Evolutionary conservation across 2,113 vertebrate genomes (phyloP).

Genomic region (Accipiter cooperii): DNA sequence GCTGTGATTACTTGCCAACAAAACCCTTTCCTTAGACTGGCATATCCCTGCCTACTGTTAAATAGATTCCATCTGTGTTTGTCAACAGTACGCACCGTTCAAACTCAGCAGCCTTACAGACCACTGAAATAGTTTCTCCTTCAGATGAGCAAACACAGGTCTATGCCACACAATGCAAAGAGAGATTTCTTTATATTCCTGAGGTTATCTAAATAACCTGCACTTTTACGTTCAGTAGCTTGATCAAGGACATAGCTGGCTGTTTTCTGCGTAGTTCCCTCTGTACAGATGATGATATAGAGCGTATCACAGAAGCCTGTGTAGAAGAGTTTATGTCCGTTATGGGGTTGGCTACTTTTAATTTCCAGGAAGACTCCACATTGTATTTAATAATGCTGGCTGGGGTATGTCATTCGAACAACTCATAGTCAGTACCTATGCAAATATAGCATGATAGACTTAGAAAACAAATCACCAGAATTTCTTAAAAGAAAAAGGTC

Average conservation of each 20-base stretch:
- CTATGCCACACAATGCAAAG: neutral
- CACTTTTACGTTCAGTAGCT: neutral
- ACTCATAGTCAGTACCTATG: neutral
- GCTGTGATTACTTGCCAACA: neutral
- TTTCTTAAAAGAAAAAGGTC: neutral
- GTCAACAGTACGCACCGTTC: neutral
- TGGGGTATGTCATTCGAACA: neutral
- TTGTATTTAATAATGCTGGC: neutral
- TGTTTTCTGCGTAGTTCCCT: neutral
- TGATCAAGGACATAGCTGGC: neutral
- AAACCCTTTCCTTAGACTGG: neutral
- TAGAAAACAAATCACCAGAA: neutral
- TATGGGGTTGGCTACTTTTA: neutral
- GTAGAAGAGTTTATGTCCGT: neutral
- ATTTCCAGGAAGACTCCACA: neutral
- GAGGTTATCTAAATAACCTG: neutral
- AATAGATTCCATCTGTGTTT: neutral
- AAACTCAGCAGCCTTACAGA: neutral
- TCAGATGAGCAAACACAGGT: neutral
- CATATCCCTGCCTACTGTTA: neutral
- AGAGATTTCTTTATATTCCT: neutral
- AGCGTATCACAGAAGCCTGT: neutral
- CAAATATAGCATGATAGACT: neutral
- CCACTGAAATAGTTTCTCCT: neutral
- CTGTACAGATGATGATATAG: neutral